Conservation (phyloP, 2,888 invertebrate species). For the Calameuta pallipes region DNA sequence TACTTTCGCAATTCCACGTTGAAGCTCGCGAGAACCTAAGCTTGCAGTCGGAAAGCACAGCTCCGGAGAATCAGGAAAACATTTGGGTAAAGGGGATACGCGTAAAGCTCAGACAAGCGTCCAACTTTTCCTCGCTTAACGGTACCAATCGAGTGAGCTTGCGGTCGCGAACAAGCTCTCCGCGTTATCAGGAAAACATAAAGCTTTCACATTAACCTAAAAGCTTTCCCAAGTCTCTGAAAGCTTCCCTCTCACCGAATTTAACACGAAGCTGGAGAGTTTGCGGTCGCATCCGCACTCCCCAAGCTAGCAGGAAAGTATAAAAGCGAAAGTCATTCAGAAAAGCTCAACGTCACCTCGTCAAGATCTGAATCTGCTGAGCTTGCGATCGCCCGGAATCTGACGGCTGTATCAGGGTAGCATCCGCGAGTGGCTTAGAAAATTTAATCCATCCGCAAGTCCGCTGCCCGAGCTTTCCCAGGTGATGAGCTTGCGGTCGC, state of each 20-base stretch:
- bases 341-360: background rate
- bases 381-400: conserved; percentile 9
- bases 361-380: background rate
- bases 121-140: background rate
- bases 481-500: conserved; percentile 51
- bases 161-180: background rate
- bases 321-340: background rate
- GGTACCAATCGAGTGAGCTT: background rate
- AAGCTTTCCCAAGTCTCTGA: background rate
- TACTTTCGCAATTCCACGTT: background rate
- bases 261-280: background rate
- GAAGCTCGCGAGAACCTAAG: background rate
- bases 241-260: background rate
- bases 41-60: background rate
- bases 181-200: background rate
- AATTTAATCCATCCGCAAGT: conserved; percentile 21
- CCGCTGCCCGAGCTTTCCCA: conserved; percentile 60
- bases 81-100: background rate
- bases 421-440: background rate
- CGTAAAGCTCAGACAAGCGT: background rate
- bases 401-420: conserved; percentile 11
- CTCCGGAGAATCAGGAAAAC: background rate
- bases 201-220: background rate
- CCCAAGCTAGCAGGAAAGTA: background rate
- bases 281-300: background rate